These are phyloP conservation scores for Melitaea cinxia DNA, from an alignment of 1,140 invertebrate genomes.

Conservation along the genomic window DNA sequence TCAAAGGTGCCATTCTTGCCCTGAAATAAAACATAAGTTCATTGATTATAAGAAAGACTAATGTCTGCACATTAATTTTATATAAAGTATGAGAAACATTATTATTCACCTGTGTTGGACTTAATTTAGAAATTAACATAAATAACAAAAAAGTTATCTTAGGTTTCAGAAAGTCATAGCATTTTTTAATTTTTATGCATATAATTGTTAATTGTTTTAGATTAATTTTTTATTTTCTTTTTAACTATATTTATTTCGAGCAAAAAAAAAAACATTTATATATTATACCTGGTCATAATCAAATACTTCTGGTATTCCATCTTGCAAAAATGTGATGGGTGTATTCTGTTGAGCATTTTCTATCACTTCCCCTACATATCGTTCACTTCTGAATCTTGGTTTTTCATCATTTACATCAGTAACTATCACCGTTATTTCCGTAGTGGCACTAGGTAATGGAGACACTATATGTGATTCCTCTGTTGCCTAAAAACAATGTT, in stretches of 20 bases:
- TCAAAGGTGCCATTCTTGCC: slow-evolving; percentile 96
- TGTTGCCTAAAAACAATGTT: slow-evolving; percentile 82
- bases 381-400: slow-evolving; percentile 89
- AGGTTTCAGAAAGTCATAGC: too few species aligned
- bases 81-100: too few species aligned
- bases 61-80: too few species aligned
- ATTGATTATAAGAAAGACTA: too few species aligned
- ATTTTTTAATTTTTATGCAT: too few species aligned
- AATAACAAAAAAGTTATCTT: too few species aligned
- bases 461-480: slow-evolving; percentile 84
- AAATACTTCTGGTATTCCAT: slow-evolving; percentile 92
- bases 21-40: slow-evolving; percentile 72
- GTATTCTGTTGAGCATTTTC: slow-evolving; percentile 96
- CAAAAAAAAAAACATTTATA: too few species aligned
- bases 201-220: too few species aligned
- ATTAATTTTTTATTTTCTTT: too few species aligned
- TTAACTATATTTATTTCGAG: too few species aligned
- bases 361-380: slow-evolving; percentile 93
- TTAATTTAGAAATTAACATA: too few species aligned
- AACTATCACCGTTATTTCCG: slow-evolving; percentile 95
- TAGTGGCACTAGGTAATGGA: slow-evolving; percentile 89
- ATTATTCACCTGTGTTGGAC: too few species aligned
- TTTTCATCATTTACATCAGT: slow-evolving; percentile 98
- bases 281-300: slow-evolving; percentile 93
- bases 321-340: slow-evolving; percentile 92